Evolutionary conservation across 2,797 vertebrate species (phyloP).

Genomic region (Anabas testudineus): DNA sequence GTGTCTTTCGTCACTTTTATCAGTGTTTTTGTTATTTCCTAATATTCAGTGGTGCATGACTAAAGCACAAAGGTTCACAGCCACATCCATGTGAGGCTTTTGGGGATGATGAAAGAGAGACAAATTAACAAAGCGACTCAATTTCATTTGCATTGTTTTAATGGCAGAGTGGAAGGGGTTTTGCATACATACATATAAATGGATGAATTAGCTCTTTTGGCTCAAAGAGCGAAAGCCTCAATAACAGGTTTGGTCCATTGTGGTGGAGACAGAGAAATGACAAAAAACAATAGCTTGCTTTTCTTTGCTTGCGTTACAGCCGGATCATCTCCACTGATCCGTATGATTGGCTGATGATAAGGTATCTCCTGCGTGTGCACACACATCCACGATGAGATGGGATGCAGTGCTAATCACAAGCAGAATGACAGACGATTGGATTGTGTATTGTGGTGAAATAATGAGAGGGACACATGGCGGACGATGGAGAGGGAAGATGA

Average conservation of each 20-base stretch:
- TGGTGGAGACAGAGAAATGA: slow-evolving; percentile 40
- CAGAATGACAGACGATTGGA: slow-evolving; percentile 42
- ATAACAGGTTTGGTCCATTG: slow-evolving; percentile 49
- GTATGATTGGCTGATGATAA: slow-evolving; percentile 72
- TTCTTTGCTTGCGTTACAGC: slow-evolving; percentile 31
- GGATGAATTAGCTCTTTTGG: slow-evolving; percentile 67
- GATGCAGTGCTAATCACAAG: slow-evolving; percentile 37
- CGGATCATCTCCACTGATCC: slow-evolving; percentile 67
- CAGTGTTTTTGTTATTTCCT: slow-evolving; percentile 38
- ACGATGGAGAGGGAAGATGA: neutral
- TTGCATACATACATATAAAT: slow-evolving; percentile 79
- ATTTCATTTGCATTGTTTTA: slow-evolving; percentile 69
- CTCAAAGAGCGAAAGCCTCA: slow-evolving; percentile 34
- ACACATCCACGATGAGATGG: slow-evolving; percentile 11
- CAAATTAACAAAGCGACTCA: slow-evolving; percentile 61
- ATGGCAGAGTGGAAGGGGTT: slow-evolving; percentile 45
- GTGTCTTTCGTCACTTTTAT: slow-evolving; percentile 39
- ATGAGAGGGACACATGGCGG: slow-evolving; percentile 21
- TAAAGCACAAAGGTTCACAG: slow-evolving; percentile 41
- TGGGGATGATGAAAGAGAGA: slow-evolving; percentile 26
- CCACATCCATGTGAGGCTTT: slow-evolving; percentile 35
- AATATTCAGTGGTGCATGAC: slow-evolving; percentile 21
- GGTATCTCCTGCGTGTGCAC: slow-evolving; percentile 16
- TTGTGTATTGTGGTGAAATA: slow-evolving; percentile 38
- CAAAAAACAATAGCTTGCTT: slow-evolving; percentile 61